Evolutionary conservation across 2,113 vertebrate species (phyloP).

Genomic region (Tragelaphus scriptus): DNA sequence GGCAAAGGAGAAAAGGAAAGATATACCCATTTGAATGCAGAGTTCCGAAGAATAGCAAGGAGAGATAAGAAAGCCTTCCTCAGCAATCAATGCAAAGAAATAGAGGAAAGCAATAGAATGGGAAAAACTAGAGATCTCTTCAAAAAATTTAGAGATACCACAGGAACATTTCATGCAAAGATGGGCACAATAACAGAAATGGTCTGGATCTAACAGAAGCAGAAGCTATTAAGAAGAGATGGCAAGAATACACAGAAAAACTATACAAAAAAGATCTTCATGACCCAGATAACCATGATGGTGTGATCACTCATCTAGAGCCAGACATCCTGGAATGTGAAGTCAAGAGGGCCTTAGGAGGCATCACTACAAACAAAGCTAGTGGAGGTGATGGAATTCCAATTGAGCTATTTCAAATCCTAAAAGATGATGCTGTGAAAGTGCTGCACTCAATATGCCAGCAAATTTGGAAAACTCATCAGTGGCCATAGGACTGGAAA

Average conservation of each 20-base stretch:
- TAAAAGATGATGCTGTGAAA: neutral
- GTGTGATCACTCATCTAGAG: neutral
- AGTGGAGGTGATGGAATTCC: neutral
- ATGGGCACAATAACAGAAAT: neutral
- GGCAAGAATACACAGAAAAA: neutral
- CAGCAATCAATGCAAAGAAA: neutral
- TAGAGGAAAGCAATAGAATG: neutral
- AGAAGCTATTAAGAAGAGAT: neutral
- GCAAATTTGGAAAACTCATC: neutral
- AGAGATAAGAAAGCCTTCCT: neutral
- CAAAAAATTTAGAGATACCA: neutral
- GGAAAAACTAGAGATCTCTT: neutral
- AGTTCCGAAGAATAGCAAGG: neutral
- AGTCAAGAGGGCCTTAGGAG: neutral
- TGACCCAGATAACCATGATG: neutral
- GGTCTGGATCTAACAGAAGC: neutral
- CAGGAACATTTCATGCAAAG: neutral
- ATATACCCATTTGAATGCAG: neutral
- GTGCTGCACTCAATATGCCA: neutral
- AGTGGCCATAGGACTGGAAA: neutral
- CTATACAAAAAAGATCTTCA: neutral
- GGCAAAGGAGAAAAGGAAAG: neutral
- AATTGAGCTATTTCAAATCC: neutral
- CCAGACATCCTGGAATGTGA: neutral
- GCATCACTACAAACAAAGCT: neutral